These are phyloP conservation scores for Holcopasites calliopsidis DNA, from an alignment of 1,140 invertebrate genomes.

Conservation along the genomic window DNA sequence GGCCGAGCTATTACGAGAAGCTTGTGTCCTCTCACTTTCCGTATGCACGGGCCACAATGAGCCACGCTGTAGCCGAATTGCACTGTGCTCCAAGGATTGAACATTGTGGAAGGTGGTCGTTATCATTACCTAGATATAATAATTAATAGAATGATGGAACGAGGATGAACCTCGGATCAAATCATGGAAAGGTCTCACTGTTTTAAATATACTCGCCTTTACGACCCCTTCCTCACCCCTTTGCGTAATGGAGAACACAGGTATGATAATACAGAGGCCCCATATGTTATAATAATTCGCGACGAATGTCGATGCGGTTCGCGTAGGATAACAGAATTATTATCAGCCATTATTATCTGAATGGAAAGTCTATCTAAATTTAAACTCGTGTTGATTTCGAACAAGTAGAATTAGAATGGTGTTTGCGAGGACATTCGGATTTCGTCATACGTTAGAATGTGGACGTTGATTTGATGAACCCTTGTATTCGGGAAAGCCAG, in stretches of 20 bases:
- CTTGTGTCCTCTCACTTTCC: conserved; percentile 24
- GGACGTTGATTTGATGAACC: too few species aligned
- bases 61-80: neutral
- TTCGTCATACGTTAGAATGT: too few species aligned
- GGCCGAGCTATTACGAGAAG: conserved; percentile 13
- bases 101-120: neutral
- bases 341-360: neutral
- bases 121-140: neutral
- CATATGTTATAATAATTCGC: too few species aligned
- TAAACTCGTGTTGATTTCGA: too few species aligned
- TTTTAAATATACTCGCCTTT: neutral
- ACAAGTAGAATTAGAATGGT: too few species aligned
- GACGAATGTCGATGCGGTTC: neutral
- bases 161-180: neutral
- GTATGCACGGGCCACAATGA: conserved; percentile 1
- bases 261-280: neutral
- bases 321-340: neutral
- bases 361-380: neutral
- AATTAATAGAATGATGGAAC: neutral
- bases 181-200: neutral
- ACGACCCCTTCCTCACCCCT: too few species aligned
- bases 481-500: too few species aligned
- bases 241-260: neutral
- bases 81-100: neutral
- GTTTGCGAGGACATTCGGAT: neutral